These are phyloP conservation scores for Hipposideros larvatus DNA, from an alignment of 2,797 vertebrate species.

Conservation along the genomic window DNA sequence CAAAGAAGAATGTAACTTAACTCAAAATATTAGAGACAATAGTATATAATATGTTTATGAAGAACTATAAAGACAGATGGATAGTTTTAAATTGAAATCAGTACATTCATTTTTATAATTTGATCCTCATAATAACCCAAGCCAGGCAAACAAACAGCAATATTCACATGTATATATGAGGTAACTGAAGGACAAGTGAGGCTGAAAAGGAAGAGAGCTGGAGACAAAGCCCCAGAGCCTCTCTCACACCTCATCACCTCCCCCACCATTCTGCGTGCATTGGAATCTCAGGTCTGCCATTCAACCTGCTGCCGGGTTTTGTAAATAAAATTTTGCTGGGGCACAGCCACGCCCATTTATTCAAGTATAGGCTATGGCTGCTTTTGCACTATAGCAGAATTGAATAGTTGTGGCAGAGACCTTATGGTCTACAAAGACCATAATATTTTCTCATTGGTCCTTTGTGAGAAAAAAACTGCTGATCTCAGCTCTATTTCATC, in stretches of 20 bases:
- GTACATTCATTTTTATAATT: neutral
- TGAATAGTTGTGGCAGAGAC: neutral
- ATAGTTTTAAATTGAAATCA: neutral
- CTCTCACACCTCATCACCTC: neutral
- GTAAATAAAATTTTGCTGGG: neutral
- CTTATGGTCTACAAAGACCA: neutral
- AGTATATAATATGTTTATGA: neutral
- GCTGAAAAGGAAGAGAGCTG: neutral
- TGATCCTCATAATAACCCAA: neutral
- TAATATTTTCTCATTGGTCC: neutral
- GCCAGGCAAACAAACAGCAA: neutral
- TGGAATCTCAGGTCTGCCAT: neutral
- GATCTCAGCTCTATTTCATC: neutral
- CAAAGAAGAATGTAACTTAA: neutral
- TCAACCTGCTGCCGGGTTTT: neutral
- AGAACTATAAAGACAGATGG: neutral
- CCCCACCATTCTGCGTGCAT: neutral
- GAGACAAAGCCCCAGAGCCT: accelerated
- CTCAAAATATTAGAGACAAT: neutral
- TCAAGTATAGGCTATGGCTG: neutral
- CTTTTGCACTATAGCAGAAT: neutral
- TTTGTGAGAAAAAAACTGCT: neutral
- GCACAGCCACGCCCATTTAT: accelerated
- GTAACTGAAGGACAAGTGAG: neutral
- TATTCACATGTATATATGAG: neutral